Evolutionary conservation across 2,888 invertebrate genomes (phyloP), one percentile per base, ranked within the genome.

Genomic region (Synergus umbraculus): DNA sequence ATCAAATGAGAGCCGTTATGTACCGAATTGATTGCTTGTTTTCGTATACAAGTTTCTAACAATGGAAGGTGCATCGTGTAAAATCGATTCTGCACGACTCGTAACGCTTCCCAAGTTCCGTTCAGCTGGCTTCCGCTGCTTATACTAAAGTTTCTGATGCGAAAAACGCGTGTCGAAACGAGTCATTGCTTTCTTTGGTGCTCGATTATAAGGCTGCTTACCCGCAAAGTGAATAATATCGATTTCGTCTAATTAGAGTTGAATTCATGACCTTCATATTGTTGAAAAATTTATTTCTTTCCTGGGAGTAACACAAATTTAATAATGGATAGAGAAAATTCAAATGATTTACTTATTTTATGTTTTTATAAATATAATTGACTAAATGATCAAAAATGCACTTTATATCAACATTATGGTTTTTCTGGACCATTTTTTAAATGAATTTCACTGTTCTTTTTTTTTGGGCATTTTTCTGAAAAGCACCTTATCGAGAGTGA

Each of bases 111-210:
- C 69, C 80, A 66, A 81, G 79, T 83, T 83, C 84, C 84, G 84
- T 79, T 84, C 82, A 83, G 84, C 84, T 83, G 84, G 80, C 82
- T 83, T 84, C 84, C 84, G 79, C 29, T 60, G 22, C 22, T 60
- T 1, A 60, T 22, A 22, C 13, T 54, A 60, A 60, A 60, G 60
- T 73, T 73, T 73, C 22, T 49, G 69, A 73, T 46, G 15, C 69
- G 49, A 73, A 73, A 54, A 73, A 54, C 29, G 49, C 49, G 49
- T 37, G 29, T 73, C 43, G 9, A 29, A 73, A 46, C 44, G 18
- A 67, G 22, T 67, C 67, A 67, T 49, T 73, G 54, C 9, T 49
- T 73, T 49, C 29, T 44, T 41, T 65, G 37, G 37, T 67, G 12
- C 22, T 46, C 67, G 22, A 46, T 67, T 67, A 44, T 22, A 18